These are phyloP conservation scores for Alsophila aescularia DNA, from an alignment of 2,888 invertebrate species.

Conservation along the genomic window DNA sequence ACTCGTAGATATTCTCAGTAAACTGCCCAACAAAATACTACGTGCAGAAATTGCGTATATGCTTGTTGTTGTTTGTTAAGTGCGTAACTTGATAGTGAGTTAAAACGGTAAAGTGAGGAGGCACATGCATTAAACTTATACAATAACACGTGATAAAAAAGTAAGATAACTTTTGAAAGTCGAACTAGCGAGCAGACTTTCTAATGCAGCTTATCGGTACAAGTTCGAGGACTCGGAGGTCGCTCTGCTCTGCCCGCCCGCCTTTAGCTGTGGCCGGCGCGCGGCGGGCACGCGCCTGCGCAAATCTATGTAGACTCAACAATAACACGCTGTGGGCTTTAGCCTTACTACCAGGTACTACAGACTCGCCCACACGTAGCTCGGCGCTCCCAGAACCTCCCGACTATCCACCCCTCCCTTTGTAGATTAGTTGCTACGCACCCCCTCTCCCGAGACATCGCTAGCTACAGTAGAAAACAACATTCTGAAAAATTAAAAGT, in stretches of 20 bases:
- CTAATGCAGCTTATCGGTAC: constrained; percentile 53
- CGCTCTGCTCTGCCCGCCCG: constrained; percentile 17
- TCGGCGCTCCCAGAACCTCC: constrained; percentile 46
- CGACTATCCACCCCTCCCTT: constrained; percentile 39
- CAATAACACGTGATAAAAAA: constrained; percentile 17
- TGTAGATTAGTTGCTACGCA: constrained; percentile 64
- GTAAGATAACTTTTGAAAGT: constrained; percentile 32
- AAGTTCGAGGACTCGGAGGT: constrained; percentile 64
- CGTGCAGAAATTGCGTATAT: neutral
- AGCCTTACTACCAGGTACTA: constrained; percentile 80
- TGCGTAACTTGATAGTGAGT: neutral
- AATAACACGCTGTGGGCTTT: constrained; percentile 72
- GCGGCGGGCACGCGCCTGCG: constrained; percentile 66
- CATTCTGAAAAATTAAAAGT: constrained; percentile 52
- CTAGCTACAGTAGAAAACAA: constrained; percentile 47
- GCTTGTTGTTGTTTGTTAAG: neutral
- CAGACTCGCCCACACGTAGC: constrained; percentile 84
- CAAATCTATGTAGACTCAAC: constrained; percentile 75
- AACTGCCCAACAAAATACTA: too few species aligned
- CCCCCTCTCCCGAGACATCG: constrained; percentile 44
- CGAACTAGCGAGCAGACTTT: constrained; percentile 39
- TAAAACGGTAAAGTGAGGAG: neutral
- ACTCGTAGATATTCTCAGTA: too few species aligned
- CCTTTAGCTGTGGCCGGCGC: constrained; percentile 32
- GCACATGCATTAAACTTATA: constrained; percentile 13